phyloP scores from a whole-genome alignment of 2,113 vertebrate species.

The Campylomormyrus tamandua region DNA sequence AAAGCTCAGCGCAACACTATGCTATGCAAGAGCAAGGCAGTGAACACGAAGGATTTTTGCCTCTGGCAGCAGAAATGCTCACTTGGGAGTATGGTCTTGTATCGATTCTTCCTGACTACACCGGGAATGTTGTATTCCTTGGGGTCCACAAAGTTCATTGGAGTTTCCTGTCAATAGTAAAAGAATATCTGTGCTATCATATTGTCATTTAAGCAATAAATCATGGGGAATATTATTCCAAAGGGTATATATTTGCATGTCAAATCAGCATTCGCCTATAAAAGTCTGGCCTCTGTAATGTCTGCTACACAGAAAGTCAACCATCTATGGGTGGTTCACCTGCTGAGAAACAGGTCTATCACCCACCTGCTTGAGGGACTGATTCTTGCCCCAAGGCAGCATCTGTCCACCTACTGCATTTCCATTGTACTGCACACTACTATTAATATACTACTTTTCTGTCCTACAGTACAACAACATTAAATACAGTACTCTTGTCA shows the following conservation, averaged over 20 bases:
- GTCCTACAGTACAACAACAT: neutral
- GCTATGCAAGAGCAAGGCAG: neutral
- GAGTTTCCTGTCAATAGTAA: slow-evolving; percentile 76
- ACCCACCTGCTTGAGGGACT: neutral
- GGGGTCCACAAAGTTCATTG: slow-evolving; percentile 98
- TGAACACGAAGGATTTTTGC: neutral
- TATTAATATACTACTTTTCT: neutral
- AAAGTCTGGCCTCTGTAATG: neutral
- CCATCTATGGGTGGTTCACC: neutral
- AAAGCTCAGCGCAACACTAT: neutral
- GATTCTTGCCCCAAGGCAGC: neutral
- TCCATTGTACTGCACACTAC: neutral
- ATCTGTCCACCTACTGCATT: neutral
- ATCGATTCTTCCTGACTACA: slow-evolving; percentile 94
- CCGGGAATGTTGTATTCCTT: slow-evolving; percentile 96
- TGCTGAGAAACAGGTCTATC: neutral
- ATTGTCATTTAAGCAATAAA: slow-evolving; percentile 25
- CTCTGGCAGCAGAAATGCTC: slow-evolving; percentile 50
- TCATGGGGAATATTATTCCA: slow-evolving; percentile 35
- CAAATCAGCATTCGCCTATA: neutral
- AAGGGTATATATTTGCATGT: slow-evolving; percentile 36
- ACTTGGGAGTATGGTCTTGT: slow-evolving; percentile 98
- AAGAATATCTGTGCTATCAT: slow-evolving; percentile 7
- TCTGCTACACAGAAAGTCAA: neutral
- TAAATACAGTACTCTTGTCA: neutral